Base-by-base conservation (phyloP, 1,140 invertebrate genomes). In the Drosophila carrolli region DNA sequence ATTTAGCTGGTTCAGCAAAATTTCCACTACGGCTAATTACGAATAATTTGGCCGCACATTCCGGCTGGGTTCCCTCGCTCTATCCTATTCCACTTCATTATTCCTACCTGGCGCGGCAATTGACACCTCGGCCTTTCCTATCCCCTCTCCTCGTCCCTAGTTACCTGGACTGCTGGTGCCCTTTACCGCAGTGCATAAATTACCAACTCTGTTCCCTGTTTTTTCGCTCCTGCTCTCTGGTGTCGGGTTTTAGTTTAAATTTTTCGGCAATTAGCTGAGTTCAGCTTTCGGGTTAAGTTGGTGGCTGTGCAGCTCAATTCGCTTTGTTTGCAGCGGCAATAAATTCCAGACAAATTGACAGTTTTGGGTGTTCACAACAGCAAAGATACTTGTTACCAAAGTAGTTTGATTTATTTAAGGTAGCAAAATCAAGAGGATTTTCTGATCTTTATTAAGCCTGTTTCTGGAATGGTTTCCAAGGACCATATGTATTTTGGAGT, bases 221-320 rank as follows among this genome's bases (percentile, higher is more conserved):
- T 79, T 48, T 75, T 75, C 23, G 41, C 16, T 48, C 32, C 40
- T 10, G 59, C 14, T 11, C 41, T 38, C 19, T 9, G 55, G n/a
- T 51, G 57, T 43, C 29, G 23, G 43, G 60, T 19, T 70, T 55
- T 59, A 38, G 59, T 79, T 84, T 73, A 59, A 65, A 72, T 79
- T 83, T 83, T 83, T 77, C 58, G 73, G 66, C 61, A 84, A 84
- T 84, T 84, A 80, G 66, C 65, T 59, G 76, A 61, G 71, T 79
- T 84, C 65, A 79, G 27, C 43, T 68, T 78, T 79, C 60, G 75
- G 65, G 80, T 83, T 84, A 83, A 75, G 80, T 78, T 70, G 38
- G 74, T 44, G 43, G 71, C 57, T 72, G 29, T 10, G 13, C 27
- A 16, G 57, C n/a, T 4, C 27, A 32, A 53, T 53, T 38, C 14